Percentiles rank a stretch among this genome's conserved stretches.
Conservation (phyloP, 1,140 invertebrate genomes). For the Ladona fulva region DNA sequence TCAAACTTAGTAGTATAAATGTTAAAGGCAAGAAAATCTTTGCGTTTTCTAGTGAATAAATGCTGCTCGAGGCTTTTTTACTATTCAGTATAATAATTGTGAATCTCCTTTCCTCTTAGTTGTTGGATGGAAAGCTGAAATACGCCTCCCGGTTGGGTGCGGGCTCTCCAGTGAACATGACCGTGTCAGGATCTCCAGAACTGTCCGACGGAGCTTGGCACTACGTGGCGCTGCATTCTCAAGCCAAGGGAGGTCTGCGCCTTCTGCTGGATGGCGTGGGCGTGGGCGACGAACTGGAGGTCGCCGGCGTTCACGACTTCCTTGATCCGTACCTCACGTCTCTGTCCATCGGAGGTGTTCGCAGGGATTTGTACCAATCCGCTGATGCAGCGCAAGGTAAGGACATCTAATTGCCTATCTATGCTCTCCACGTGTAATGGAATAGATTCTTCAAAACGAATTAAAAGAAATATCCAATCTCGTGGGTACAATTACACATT, state of each 20-base stretch:
- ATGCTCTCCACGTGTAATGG: neutral
- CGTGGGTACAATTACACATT: neutral
- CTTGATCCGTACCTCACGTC: slow-evolving; percentile 79
- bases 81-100: no score
- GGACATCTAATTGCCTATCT: slow-evolving; percentile 11
- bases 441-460: neutral
- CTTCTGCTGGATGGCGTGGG: slow-evolving; percentile 58
- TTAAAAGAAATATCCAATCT: no score
- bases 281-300: slow-evolving; percentile 73
- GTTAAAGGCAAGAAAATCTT: no score
- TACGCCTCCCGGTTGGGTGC: slow-evolving; percentile 67
- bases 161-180: slow-evolving; percentile 65
- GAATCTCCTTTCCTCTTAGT: neutral
- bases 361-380: slow-evolving; percentile 42
- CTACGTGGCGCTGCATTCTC: slow-evolving; percentile 61
- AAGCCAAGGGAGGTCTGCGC: slow-evolving; percentile 52
- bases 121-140: slow-evolving; percentile 34
- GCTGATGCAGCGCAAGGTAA: slow-evolving; percentile 38
- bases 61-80: no score
- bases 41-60: no score
- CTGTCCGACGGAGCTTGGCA: slow-evolving; percentile 76
- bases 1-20: no score
- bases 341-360: slow-evolving; percentile 64
- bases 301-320: slow-evolving; percentile 78
- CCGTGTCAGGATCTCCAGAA: slow-evolving; percentile 36